These are phyloP conservation scores for Dasysyrphus tricinctus DNA, from an alignment of 2,888 invertebrate genomes.

Conservation along the genomic window DNA sequence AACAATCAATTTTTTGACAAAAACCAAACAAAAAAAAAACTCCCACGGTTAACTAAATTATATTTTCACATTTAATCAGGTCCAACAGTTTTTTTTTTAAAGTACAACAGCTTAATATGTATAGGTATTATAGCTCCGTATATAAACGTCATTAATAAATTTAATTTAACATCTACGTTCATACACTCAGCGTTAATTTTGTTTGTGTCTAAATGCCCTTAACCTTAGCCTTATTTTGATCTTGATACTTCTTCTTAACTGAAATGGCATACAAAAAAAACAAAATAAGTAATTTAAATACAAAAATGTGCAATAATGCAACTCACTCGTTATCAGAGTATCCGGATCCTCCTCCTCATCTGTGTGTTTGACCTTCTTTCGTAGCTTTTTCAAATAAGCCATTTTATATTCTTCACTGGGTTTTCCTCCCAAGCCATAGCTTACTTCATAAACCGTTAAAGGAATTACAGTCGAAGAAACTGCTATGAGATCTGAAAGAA, in stretches of 20 bases:
- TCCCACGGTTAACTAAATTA: constrained; percentile 30
- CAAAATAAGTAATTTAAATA: constrained; percentile 12
- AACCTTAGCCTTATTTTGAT: constrained; percentile 80
- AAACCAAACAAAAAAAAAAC: constrained; percentile 10
- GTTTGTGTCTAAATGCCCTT: constrained; percentile 77
- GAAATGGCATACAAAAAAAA: constrained; percentile 67
- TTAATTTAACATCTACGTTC: constrained; percentile 12
- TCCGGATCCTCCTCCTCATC: constrained; percentile 79
- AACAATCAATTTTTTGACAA: constrained; percentile 4
- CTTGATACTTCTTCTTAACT: constrained; percentile 81
- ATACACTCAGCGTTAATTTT: background rate
- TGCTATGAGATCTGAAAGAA: constrained; percentile 85
- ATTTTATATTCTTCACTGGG: constrained; percentile 83
- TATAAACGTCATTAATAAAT: constrained; percentile 34
- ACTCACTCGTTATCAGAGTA: constrained; percentile 81
- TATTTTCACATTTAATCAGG: constrained; percentile 45
- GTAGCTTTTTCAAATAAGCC: constrained; percentile 82
- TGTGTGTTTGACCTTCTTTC: constrained; percentile 81
- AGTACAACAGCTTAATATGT: constrained; percentile 38
- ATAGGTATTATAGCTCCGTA: background rate
- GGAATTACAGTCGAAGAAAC: constrained; percentile 89
- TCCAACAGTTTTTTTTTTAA: constrained; percentile 36
- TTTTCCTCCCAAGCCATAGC: constrained; percentile 84
- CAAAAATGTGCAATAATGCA: constrained; percentile 7
- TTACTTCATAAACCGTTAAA: constrained; percentile 86